Base-by-base conservation (phyloP, 2,888 invertebrate species). In the Xanthia togata region DNA sequence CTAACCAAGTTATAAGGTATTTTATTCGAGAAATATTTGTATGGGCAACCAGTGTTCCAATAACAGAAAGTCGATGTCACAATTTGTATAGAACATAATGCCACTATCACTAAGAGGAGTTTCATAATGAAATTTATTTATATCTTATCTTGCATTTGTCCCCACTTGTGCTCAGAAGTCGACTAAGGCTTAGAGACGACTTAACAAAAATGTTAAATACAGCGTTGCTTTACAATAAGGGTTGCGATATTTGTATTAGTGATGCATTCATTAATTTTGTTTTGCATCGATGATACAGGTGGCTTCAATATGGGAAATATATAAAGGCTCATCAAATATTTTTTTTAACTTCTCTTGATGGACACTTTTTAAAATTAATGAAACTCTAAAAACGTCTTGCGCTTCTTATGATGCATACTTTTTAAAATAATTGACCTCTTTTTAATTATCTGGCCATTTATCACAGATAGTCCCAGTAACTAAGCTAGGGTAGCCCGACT, bases 1-100 rank as follows among this genome's bases (percentile, higher is more conserved):
- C 95, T 89, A 17, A 94, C 90, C 12, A 91, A 90, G 81, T 91
- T 92, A 68, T 95, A 95, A 0, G 94, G 91, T 17, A 95, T 95
- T 87, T 93, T 92, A 70, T 92, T 93, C 1, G 93, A 92, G 78
- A 94, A 93, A 90, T 91, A 94, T 87, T 93, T 95, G 76, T 95
- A 95, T 0, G 93, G 93, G 78, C 95, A 95, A 23, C 94, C 95
- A 35, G 94, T 94, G 78, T 95, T 95, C 95, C 95, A 95, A 73
- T 92, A 95, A 83, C 95, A 95, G 84, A 91, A 92, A n/a, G 91
- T 85, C 26, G 92, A 90, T 26, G 85, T 80, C 72, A 87, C 90
- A 77, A 83, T 84, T 60, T 89, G 81, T 72, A 90, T 35, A 70
- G 81, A 84, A 80, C 79, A 88, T 73, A 89, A 26, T 64, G 87